Base-by-base conservation (phyloP, 2,888 invertebrate genomes). In the Leistus spinibarbis region DNA sequence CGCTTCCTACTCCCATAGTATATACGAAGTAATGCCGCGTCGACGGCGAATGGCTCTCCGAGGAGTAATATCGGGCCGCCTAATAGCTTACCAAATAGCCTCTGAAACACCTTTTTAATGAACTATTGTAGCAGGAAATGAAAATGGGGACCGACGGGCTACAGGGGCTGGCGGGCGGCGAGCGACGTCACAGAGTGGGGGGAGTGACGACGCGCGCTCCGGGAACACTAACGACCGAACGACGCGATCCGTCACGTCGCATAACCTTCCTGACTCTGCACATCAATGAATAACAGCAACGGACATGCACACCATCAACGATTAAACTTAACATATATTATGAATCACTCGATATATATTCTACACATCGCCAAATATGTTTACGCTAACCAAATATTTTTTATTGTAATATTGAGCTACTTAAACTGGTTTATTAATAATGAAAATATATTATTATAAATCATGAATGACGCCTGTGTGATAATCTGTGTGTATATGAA, bases 81-180 rank as follows among this genome's bases (percentile, higher is more conserved):
- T 89, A 90, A 90, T 90, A 89, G 89, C 89, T 88, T 87, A 87
- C 89, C 88, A 89, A 90, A 90, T 90, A 89, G 90, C 89, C 88
- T 88, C 87, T 87, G 89, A 90, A 90, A 91, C 90, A 90, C 90
- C 90, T 90, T 90, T 90, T 90, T 90, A 90, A 91, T 91, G 91
- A 90, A 90, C 91, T 90, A 86, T 86, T 84, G 86, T 84, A 84
- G 84, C 84, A 84, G 86, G 86, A 86, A 86, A 86, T 86, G 86
- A 86, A 86, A 76, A 76, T 66, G 62, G 69, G 69, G 68, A 71
- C 76, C 67, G 63, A 24, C 73, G 79, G 79, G 79, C 76, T 77
- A 76, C 76, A 76, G 73, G 71, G 71, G 63, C 3, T 10, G 19
- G 76, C 77, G 77, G 78, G 76, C 79, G 72, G 79, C 74, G 77